Percentiles rank a stretch among this genome's conserved stretches.
These are phyloP conservation scores for Mercenaria mercenaria DNA, from an alignment of 1,140 invertebrate species.

Conservation along the genomic window DNA sequence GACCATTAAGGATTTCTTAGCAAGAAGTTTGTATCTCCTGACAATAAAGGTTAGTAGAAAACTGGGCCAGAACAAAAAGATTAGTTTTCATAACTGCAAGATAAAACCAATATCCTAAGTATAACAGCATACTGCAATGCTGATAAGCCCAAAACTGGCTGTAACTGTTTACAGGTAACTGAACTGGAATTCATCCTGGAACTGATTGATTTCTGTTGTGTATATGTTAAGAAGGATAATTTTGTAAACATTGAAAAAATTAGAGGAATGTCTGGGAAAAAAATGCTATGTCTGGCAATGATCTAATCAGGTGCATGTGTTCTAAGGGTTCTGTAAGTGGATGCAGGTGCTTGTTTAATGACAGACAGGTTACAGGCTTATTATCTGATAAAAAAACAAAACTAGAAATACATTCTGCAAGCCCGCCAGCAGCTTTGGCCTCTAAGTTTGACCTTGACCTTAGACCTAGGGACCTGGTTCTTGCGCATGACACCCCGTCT, in stretches of 20 bases:
- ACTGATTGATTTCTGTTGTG: neutral
- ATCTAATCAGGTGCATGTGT: neutral
- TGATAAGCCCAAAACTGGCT: slow-evolving; percentile 31
- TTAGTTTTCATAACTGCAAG: neutral
- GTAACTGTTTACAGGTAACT: neutral
- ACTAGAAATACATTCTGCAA: too few species aligned
- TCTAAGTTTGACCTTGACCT: too few species aligned
- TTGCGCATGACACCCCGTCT: too few species aligned
- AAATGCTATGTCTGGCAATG: neutral
- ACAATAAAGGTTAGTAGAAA: neutral
- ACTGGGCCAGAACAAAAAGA: slow-evolving; percentile 30
- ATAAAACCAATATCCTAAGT: neutral
- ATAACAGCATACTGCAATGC: neutral
- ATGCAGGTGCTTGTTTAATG: neutral
- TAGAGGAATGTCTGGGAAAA: neutral
- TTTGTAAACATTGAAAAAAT: slow-evolving; percentile 18
- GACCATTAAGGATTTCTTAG: neutral
- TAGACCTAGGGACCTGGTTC: too few species aligned
- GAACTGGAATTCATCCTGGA: neutral
- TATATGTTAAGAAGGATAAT: neutral
- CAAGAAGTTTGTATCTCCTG: neutral
- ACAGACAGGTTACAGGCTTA: neutral
- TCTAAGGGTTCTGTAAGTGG: neutral
- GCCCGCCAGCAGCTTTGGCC: too few species aligned
- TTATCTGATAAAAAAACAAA: too few species aligned